phyloP scores from a whole-genome alignment of 1,140 invertebrate genomes.

The Dolichoris vasculosae region DNA sequence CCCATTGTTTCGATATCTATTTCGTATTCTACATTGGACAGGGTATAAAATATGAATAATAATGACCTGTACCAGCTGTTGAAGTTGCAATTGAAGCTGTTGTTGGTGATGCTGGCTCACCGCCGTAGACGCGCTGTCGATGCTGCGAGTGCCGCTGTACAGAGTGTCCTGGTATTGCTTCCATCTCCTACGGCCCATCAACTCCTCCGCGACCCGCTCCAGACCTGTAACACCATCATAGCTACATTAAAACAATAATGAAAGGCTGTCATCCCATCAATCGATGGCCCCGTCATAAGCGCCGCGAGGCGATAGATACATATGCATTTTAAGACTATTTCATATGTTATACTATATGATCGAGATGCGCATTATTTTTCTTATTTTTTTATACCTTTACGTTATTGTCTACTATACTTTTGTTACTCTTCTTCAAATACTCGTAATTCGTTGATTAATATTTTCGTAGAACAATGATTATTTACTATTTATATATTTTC shows the following conservation, averaged over 20 bases:
- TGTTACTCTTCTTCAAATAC: no score
- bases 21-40: not conserved
- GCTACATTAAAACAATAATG: slow-evolving; percentile 69
- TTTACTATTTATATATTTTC: no score
- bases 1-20: not conserved
- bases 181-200: slow-evolving; percentile 95
- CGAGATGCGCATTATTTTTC: no score
- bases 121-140: slow-evolving; percentile 75
- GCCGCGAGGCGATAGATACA: not conserved
- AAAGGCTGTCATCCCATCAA: slow-evolving; percentile 41
- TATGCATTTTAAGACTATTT: not conserved
- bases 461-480: no score
- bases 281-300: slow-evolving; percentile 19
- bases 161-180: slow-evolving; percentile 90
- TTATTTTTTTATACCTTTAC: no score
- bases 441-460: no score
- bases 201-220: slow-evolving; percentile 96
- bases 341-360: not conserved
- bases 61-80: slow-evolving; percentile 50
- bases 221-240: slow-evolving; percentile 82
- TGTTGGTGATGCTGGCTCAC: slow-evolving; percentile 56
- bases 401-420: no score
- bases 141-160: slow-evolving; percentile 78
- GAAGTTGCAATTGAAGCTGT: slow-evolving; percentile 58
- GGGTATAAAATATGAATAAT: slow-evolving; percentile 50